Conservation (phyloP, 2,888 invertebrate species). For the Omphaloscelis lunosa region DNA sequence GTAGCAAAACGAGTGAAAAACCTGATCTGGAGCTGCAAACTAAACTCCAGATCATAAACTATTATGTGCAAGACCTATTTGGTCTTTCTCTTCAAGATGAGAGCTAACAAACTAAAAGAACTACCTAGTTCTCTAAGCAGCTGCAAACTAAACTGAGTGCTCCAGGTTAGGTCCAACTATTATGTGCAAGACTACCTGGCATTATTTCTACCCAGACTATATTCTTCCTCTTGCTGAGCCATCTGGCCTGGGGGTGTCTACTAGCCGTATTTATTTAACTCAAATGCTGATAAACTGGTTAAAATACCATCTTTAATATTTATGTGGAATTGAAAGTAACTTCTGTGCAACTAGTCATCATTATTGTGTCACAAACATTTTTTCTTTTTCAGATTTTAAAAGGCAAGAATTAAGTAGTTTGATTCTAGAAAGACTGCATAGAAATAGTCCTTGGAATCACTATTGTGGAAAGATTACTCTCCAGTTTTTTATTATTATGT, state of each 20-base stretch:
- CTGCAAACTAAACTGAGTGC: too few relatives aligned
- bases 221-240: not conserved
- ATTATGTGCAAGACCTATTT: too few relatives aligned
- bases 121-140: too few relatives aligned
- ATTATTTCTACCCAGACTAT: too few relatives aligned
- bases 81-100: too few relatives aligned
- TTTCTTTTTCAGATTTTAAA: constrained; percentile 26
- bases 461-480: not conserved
- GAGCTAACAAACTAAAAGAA: too few relatives aligned
- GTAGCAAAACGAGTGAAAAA: too few relatives aligned
- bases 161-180: too few relatives aligned
- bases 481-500: constrained; percentile 25
- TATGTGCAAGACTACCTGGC: too few relatives aligned
- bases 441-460: not conserved
- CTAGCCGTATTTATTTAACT: not conserved
- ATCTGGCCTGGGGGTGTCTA: not conserved
- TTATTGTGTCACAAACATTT: not conserved
- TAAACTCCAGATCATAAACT: too few relatives aligned
- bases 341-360: not conserved
- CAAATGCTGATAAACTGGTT: not conserved
- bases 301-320: not conserved
- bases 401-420: not conserved
- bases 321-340: not conserved
- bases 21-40: too few relatives aligned
- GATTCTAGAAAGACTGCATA: constrained; percentile 1